These are phyloP conservation scores for Manis crassicaudata DNA, from an alignment of 2,797 vertebrate genomes.

Conservation along the genomic window DNA sequence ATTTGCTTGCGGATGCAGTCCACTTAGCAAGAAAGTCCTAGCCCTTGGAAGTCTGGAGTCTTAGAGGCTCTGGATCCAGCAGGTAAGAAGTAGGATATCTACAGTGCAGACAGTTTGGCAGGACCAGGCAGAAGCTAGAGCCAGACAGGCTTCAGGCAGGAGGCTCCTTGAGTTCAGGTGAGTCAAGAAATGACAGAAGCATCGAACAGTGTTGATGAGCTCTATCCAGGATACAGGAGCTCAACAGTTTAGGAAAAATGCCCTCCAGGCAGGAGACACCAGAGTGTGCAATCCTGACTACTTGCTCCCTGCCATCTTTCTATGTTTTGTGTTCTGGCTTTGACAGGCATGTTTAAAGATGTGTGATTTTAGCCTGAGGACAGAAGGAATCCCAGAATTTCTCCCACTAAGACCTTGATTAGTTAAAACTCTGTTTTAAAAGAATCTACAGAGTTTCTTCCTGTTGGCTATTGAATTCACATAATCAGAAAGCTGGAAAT, in stretches of 20 bases:
- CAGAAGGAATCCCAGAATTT: background rate
- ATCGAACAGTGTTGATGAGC: background rate
- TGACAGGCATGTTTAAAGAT: background rate
- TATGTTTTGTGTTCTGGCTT: background rate
- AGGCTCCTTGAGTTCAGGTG: background rate
- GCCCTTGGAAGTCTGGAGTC: background rate
- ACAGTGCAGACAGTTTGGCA: background rate
- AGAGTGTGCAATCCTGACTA: background rate
- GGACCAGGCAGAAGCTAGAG: background rate
- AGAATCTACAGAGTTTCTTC: background rate
- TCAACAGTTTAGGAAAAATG: background rate
- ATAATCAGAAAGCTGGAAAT: constrained; percentile 20
- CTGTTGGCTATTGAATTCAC: background rate
- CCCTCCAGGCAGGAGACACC: background rate
- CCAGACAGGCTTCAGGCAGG: background rate
- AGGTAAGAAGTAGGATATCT: background rate
- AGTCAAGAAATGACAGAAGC: background rate
- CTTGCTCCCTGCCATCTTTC: background rate
- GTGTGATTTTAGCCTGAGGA: background rate
- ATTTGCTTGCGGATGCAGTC: background rate
- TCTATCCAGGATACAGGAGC: background rate
- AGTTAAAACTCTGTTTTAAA: constrained; percentile 19
- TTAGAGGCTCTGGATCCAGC: background rate
- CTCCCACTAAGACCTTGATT: background rate
- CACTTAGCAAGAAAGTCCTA: background rate